Percentiles rank a stretch among this genome's conserved stretches.
Conservation (phyloP, 2,113 vertebrate species). For the Chionomys nivalis region DNA sequence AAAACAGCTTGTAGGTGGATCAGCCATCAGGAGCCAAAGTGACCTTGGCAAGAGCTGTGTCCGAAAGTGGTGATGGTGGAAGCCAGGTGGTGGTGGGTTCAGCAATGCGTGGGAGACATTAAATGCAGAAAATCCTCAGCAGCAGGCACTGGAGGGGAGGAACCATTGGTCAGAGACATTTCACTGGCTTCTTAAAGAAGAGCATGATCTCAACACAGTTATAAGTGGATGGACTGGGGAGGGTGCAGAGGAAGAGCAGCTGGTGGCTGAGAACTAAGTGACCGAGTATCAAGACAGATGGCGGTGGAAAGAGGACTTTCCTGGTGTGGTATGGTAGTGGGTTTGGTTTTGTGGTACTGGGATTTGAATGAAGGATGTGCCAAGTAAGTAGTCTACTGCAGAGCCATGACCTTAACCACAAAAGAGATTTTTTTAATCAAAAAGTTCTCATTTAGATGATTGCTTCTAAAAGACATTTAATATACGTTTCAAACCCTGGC, state of each 20-base stretch:
- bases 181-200: neutral
- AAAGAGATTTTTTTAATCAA: neutral
- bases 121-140: conserved; percentile 49
- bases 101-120: conserved; percentile 38
- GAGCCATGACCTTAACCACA: neutral
- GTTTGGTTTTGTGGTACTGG: neutral
- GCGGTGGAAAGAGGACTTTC: neutral
- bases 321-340: no score
- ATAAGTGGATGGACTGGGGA: neutral
- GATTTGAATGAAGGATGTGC: neutral
- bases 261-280: neutral
- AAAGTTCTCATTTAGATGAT: neutral
- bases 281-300: neutral
- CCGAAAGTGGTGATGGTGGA: conserved; percentile 36
- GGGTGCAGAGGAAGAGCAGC: neutral
- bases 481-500: neutral
- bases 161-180: neutral
- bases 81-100: conserved; percentile 17
- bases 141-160: neutral
- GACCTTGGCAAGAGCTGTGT: conserved; percentile 39
- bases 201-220: neutral
- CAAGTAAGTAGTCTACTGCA: neutral
- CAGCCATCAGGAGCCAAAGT: conserved; percentile 31
- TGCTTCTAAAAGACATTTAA: neutral
- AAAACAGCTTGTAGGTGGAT: neutral